These are phyloP conservation scores for Megalops cyprinoides DNA, from an alignment of 2,797 vertebrate genomes.

Conservation along the genomic window DNA sequence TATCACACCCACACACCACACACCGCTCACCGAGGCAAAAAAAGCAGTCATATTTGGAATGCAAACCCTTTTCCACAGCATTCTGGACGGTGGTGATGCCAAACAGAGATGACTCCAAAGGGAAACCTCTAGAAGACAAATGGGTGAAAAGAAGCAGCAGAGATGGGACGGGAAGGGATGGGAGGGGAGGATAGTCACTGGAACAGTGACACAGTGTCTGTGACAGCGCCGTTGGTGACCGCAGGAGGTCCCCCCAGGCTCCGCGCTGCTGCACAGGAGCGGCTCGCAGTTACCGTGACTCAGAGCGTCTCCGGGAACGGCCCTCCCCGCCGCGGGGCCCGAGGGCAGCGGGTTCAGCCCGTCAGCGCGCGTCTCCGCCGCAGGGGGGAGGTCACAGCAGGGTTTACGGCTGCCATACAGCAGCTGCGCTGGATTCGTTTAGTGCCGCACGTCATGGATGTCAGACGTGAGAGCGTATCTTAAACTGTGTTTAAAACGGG, in stretches of 20 bases:
- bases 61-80: no score
- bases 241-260: neutral
- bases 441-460: neutral
- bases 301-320: neutral
- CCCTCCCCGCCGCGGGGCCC: neutral
- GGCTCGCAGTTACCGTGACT: slow-evolving; percentile 2
- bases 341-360: neutral
- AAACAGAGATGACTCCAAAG: no score
- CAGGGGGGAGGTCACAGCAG: neutral
- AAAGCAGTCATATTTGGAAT: no score
- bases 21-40: no score
- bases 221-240: neutral
- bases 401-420: neutral
- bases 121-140: no score
- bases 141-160: no score
- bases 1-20: neutral
- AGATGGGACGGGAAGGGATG: no score
- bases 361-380: neutral
- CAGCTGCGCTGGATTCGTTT: neutral
- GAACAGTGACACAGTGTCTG: neutral
- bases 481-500: neutral
- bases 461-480: neutral
- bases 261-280: neutral
- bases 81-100: no score
- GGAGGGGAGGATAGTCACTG: neutral